phyloP scores from a whole-genome alignment of 2,888 invertebrate genomes.

The Petrophora chlorosata region DNA sequence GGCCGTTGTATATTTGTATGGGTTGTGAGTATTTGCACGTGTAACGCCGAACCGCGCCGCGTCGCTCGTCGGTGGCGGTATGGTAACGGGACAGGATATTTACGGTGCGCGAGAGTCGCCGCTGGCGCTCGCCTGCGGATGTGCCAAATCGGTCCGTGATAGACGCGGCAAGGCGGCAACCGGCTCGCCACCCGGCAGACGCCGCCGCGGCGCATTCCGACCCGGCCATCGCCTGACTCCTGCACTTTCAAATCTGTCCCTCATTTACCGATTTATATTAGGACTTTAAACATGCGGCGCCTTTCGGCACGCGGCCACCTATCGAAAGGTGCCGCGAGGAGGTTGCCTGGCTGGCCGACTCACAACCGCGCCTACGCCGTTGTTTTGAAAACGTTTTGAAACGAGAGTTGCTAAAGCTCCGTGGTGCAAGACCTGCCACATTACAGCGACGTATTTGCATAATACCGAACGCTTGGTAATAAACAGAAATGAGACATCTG shows the following conservation, averaged over 20 bases:
- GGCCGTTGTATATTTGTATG: constrained; percentile 45
- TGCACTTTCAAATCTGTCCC: constrained; percentile 54
- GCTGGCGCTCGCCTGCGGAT: constrained; percentile 75
- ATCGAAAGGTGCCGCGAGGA: constrained; percentile 49
- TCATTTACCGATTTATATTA: constrained; percentile 52
- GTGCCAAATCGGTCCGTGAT: constrained; percentile 80
- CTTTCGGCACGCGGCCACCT: constrained; percentile 50
- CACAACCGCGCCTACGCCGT: constrained; percentile 63
- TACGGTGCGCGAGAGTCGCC: constrained; percentile 55
- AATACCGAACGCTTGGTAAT: constrained; percentile 72
- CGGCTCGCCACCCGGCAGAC: constrained; percentile 75
- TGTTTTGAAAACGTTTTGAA: constrained; percentile 81
- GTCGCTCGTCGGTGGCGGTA: too few relatives aligned
- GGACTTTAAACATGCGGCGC: constrained; percentile 46
- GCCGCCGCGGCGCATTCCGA: constrained; percentile 75
- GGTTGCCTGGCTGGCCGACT: constrained; percentile 48
- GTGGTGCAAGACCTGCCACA: constrained; percentile 77
- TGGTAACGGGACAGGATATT: constrained; percentile 69
- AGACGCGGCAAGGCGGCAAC: constrained; percentile 63
- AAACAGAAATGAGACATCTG: constrained; percentile 57
- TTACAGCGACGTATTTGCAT: constrained; percentile 78
- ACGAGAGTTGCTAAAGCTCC: constrained; percentile 73
- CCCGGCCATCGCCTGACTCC: constrained; percentile 69
- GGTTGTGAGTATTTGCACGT: constrained; percentile 49
- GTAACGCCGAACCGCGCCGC: constrained; percentile 39